A percentile compares a stretch with the other conserved stretches of the same genome.
These are phyloP conservation scores for Pimpla rufipes DNA, from an alignment of 2,888 invertebrate genomes.

Conservation along the genomic window DNA sequence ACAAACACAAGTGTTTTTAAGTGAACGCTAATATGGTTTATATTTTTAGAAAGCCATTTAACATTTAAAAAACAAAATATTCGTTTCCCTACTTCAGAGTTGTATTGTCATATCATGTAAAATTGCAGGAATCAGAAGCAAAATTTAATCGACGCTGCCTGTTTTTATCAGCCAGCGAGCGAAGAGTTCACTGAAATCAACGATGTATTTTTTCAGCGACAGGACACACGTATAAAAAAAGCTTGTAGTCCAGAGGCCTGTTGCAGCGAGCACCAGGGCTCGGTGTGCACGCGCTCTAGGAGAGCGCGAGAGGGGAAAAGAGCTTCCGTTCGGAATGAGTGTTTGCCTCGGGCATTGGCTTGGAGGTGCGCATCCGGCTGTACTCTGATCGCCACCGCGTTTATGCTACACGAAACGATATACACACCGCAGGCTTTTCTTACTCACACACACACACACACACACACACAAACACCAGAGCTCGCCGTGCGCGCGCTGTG, in stretches of 20 bases:
- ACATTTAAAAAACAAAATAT: no score
- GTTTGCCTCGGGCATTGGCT: constrained; percentile 69
- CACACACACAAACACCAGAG: neutral
- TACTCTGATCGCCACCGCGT: constrained; percentile 52
- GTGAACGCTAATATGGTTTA: no score
- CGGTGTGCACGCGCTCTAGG: constrained; percentile 11
- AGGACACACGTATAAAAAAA: constrained; percentile 9
- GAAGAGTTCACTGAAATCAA: no score
- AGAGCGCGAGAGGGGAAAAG: constrained; percentile 27
- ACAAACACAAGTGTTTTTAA: no score
- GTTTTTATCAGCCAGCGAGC: no score
- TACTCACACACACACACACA: neutral
- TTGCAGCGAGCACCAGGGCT: constrained; percentile 1
- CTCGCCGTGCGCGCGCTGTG: neutral
- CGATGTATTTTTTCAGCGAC: no score
- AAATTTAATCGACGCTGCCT: no score
- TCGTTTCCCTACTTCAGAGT: no score
- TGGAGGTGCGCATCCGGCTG: constrained; percentile 70
- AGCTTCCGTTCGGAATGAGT: constrained; percentile 68
- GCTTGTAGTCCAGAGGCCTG: constrained; percentile 12
- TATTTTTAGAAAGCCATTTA: no score
- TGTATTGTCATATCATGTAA: no score
- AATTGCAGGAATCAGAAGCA: no score
- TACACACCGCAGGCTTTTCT: neutral
- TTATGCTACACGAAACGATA: neutral